Percentiles rank a stretch among this genome's conserved stretches.
Conservation (phyloP, 2,113 vertebrate species). For the Acinonyx jubatus region DNA sequence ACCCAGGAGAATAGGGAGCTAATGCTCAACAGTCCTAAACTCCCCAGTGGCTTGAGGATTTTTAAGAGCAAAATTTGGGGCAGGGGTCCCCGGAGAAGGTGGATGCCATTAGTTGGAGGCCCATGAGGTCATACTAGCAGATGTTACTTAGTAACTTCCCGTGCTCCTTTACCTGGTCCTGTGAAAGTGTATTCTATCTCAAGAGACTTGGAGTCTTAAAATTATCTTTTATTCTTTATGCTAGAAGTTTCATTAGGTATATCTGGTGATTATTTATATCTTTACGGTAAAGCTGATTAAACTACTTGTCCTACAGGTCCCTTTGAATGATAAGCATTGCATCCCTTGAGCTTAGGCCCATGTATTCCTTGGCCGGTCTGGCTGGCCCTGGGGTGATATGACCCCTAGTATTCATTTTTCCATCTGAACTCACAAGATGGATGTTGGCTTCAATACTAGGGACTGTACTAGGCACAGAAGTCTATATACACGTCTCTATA, state of each 20-base stretch:
- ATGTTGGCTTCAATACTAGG: not conserved
- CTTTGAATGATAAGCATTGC: not conserved
- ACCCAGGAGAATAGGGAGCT: not conserved
- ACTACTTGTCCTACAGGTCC: not conserved
- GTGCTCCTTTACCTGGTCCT: not conserved
- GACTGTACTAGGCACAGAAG: not conserved
- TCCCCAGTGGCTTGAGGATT: not conserved
- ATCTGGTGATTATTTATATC: not conserved
- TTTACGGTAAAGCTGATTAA: not conserved
- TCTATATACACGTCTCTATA: not conserved
- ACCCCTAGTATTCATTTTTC: not conserved
- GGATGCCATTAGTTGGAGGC: not conserved
- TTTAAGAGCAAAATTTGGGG: not conserved
- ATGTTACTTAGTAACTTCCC: not conserved
- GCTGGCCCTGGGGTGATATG: not conserved
- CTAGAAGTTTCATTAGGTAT: not conserved
- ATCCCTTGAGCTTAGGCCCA: not conserved
- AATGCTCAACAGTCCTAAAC: not conserved
- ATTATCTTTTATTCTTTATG: not conserved
- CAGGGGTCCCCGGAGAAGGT: not conserved
- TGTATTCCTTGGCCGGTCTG: not conserved
- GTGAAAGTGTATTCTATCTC: not conserved
- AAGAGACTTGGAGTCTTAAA: not conserved
- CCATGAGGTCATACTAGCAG: not conserved
- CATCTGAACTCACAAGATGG: not conserved